phyloP scores from a whole-genome alignment of 2,888 invertebrate genomes.

The Drosophila birchii region DNA sequence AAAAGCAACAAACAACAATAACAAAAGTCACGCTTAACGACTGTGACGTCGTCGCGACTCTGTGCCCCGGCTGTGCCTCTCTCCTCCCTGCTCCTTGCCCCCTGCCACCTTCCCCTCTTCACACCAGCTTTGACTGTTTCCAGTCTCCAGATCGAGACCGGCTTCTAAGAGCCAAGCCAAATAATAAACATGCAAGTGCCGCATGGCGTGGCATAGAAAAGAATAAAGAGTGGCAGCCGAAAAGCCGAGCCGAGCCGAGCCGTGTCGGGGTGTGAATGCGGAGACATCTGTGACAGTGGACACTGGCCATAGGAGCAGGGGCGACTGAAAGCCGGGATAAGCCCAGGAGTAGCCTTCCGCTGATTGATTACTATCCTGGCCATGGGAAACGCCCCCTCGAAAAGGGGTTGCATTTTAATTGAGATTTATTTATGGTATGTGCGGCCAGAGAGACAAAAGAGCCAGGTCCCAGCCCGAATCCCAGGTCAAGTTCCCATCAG shows the following conservation, averaged over 20 bases:
- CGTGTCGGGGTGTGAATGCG: slow-evolving; percentile 63
- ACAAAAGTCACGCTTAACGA: slow-evolving; percentile 80
- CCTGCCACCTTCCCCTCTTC: background rate
- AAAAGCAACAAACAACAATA: slow-evolving; percentile 76
- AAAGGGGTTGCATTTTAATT: slow-evolving; percentile 78
- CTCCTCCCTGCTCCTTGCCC: too few species aligned
- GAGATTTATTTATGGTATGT: slow-evolving; percentile 78
- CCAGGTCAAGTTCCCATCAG: slow-evolving; percentile 49
- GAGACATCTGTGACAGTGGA: slow-evolving; percentile 52
- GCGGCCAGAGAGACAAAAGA: slow-evolving; percentile 42
- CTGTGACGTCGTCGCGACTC: slow-evolving; percentile 67
- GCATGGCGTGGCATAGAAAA: slow-evolving; percentile 56
- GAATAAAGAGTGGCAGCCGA: slow-evolving; percentile 64
- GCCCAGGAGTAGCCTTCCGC: slow-evolving; percentile 44
- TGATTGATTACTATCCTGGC: slow-evolving; percentile 72
- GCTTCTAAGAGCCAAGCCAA: slow-evolving; percentile 51
- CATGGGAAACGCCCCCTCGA: slow-evolving; percentile 48
- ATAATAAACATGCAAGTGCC: slow-evolving; percentile 50
- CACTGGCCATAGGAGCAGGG: background rate
- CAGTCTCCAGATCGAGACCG: slow-evolving; percentile 42
- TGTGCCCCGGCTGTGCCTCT: background rate
- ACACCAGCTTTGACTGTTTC: slow-evolving; percentile 23
- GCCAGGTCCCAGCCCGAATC: slow-evolving; percentile 26
- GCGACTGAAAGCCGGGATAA: slow-evolving; percentile 1
- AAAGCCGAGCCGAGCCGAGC: slow-evolving; percentile 42